Evolutionary conservation across 2,113 vertebrate species (phyloP).

Genomic region (Callaeas wilsoni): DNA sequence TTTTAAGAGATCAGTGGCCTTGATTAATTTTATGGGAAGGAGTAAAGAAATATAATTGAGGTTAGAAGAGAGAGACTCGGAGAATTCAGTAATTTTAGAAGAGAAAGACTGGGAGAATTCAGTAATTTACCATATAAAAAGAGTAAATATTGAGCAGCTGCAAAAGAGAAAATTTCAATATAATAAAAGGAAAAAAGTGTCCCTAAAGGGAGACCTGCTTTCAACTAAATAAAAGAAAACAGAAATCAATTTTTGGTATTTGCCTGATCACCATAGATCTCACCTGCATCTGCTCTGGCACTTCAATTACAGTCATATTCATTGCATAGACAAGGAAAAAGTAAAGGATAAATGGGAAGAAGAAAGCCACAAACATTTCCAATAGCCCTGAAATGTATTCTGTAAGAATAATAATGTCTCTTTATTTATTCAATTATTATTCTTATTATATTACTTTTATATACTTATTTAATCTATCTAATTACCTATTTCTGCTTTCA

Average conservation of each 20-base stretch:
- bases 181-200: not conserved
- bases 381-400: not conserved
- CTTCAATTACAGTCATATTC: not conserved
- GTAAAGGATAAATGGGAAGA: not conserved
- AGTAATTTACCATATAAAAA: not conserved
- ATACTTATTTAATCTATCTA: not conserved
- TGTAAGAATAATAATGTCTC: not conserved
- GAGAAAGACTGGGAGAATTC: not conserved
- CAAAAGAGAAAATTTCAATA: not conserved
- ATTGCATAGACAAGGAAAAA: not conserved
- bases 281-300: not conserved
- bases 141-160: not conserved
- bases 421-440: no score
- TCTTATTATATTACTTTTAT: no score
- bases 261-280: not conserved
- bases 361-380: not conserved
- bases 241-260: not conserved
- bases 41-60: not conserved
- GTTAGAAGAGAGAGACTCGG: not conserved
- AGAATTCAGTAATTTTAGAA: not conserved
- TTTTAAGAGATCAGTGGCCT: not conserved
- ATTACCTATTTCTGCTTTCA: slow-evolving; percentile 55
- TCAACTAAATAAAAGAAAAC: not conserved
- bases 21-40: not conserved
- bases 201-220: not conserved